Evolutionary conservation across 30 jellyfish, hydroid and myxozoan species (phyloP).

Genomic region (Pseudorhiza aurosa): DNA sequence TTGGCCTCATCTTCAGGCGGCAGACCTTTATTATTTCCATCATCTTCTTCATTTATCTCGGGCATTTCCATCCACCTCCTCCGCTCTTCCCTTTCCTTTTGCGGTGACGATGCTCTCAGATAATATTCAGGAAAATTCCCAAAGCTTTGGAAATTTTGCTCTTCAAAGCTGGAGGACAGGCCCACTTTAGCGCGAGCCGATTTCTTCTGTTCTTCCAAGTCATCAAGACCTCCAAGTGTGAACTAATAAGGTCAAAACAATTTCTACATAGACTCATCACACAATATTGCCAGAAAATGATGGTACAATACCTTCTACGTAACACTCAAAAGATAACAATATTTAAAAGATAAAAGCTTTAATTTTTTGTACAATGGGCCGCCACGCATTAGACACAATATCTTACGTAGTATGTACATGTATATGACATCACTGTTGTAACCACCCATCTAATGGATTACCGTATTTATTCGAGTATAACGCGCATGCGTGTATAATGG

Average conservation of each 20-base stretch:
- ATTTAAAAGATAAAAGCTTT: too few species aligned
- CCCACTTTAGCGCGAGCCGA: slow-evolving; percentile 85
- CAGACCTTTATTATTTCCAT: slow-evolving; percentile 52
- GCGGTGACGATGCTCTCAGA: slow-evolving; percentile 95
- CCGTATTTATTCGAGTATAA: too few species aligned
- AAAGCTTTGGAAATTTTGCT: slow-evolving; percentile 49
- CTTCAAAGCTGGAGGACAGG: slow-evolving; percentile 89
- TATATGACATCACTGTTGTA: too few species aligned
- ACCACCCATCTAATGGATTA: too few species aligned
- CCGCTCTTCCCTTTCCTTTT: slow-evolving; percentile 56
- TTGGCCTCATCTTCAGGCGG: slow-evolving; percentile 81
- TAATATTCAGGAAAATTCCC: slow-evolving; percentile 76
- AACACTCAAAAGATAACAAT: too few species aligned
- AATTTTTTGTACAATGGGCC: too few species aligned
- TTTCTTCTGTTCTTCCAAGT: slow-evolving; percentile 62
- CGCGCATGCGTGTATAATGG: too few species aligned
- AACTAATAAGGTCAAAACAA: slow-evolving; percentile 55
- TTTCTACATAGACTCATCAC: too few species aligned
- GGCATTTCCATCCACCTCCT: slow-evolving; percentile 59
- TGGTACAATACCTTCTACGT: too few species aligned
- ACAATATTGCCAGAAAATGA: too few species aligned
- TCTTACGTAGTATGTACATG: too few species aligned
- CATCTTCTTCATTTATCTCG: slow-evolving; percentile 61
- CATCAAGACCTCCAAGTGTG: slow-evolving; percentile 96
- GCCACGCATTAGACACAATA: too few species aligned